A percentile compares a stretch with the other conserved stretches of the same genome.
Conservation (phyloP, 2,888 invertebrate genomes). For the Omphaloscelis lunosa region DNA sequence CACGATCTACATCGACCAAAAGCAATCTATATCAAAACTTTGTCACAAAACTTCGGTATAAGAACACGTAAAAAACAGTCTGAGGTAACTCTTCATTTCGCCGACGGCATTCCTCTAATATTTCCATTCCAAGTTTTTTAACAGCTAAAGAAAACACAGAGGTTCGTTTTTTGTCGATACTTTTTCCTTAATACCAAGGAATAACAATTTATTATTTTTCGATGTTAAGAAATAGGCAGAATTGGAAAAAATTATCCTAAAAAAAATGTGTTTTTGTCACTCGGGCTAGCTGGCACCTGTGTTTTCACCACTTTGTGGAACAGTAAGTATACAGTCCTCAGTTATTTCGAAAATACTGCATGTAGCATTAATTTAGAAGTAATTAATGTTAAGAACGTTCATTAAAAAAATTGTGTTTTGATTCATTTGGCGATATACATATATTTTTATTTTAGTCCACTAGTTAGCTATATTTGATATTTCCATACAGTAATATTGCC, state of each 20-base stretch:
- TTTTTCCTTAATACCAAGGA: constrained; percentile 55
- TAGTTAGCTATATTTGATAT: too few species aligned
- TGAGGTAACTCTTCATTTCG: constrained; percentile 30
- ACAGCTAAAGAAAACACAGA: constrained; percentile 56
- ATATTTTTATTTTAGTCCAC: too few species aligned
- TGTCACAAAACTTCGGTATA: constrained; percentile 27
- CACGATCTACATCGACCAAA: constrained; percentile 11
- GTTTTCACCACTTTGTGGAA: too few species aligned
- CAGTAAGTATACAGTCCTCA: too few species aligned
- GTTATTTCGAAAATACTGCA: too few species aligned
- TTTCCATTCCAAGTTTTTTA: constrained; percentile 58
- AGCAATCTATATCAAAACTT: constrained; percentile 30
- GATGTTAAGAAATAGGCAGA: not conserved
- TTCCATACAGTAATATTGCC: too few species aligned
- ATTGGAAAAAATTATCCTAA: too few species aligned
- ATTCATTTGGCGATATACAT: too few species aligned
- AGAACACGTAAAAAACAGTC: constrained; percentile 20
- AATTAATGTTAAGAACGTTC: too few species aligned
- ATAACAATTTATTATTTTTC: constrained; percentile 22
- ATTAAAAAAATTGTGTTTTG: too few species aligned
- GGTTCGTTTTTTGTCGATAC: constrained; percentile 32
- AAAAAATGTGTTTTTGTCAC: not conserved
- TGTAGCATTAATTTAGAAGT: too few species aligned
- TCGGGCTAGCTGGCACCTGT: too few species aligned
- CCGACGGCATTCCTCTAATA: constrained; percentile 44